These are phyloP conservation scores for Odocoileus hemionus DNA, from an alignment of 2,113 vertebrate species.

Conservation along the genomic window DNA sequence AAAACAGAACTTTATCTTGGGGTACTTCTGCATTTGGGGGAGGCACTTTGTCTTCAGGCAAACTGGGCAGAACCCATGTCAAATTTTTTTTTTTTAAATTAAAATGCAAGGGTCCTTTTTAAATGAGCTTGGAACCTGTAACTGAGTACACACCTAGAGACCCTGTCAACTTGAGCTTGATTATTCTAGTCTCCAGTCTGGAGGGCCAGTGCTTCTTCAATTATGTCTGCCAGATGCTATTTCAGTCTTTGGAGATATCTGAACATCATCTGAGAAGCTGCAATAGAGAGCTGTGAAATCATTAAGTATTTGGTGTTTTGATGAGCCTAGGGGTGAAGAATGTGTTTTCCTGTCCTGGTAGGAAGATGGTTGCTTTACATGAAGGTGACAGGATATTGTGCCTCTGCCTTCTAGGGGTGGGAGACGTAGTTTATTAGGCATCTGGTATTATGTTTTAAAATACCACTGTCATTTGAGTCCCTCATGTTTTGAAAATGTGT, in stretches of 20 bases:
- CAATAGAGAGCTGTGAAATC: neutral
- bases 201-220: neutral
- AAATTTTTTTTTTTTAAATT: neutral
- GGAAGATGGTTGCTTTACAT: neutral
- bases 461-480: neutral
- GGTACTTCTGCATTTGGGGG: neutral
- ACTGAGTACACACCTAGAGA: neutral
- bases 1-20: neutral
- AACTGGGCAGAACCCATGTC: neutral
- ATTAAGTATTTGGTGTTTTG: neutral
- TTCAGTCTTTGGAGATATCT: neutral
- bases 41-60: neutral
- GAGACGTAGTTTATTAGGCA: neutral
- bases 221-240: neutral
- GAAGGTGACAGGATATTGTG: neutral
- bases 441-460: constrained; percentile 32
- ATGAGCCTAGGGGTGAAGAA: neutral
- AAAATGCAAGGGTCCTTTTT: neutral
- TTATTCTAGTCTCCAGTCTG: too few relatives aligned
- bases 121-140: neutral
- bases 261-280: neutral
- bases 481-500: constrained; percentile 7
- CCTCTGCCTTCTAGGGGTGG: neutral
- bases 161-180: neutral
- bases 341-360: neutral